Conservation (phyloP, 2,113 vertebrate genomes). For the Ramphastos sulfuratus region DNA sequence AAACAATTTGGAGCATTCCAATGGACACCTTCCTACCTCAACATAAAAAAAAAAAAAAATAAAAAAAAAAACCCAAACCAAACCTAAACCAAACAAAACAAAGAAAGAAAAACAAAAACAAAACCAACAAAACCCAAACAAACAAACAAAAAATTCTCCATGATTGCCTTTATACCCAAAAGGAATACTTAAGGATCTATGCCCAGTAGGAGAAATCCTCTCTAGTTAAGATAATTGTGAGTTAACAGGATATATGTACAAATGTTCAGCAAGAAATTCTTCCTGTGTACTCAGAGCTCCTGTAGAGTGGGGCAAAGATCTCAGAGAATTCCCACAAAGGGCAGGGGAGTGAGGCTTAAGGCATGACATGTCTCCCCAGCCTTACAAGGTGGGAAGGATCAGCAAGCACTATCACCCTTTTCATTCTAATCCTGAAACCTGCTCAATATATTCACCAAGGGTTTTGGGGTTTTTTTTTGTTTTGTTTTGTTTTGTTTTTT, state of each 20-base stretch:
- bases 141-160: not conserved
- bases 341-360: not conserved
- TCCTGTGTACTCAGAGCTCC: not conserved
- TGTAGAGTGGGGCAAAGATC: not conserved
- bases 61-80: too few relatives aligned
- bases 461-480: too few relatives aligned
- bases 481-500: not conserved
- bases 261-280: not conserved
- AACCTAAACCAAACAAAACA: too few relatives aligned
- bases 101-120: too few relatives aligned
- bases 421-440: not conserved
- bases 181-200: not conserved
- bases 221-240: not conserved
- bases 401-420: not conserved
- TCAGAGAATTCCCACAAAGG: not conserved
- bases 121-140: too few relatives aligned
- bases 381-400: rapidly evolving
- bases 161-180: not conserved
- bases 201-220: not conserved
- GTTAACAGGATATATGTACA: not conserved
- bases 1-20: not conserved
- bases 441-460: not conserved
- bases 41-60: not conserved
- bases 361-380: not conserved
- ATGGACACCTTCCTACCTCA: not conserved